Base-by-base conservation (phyloP, 2,888 invertebrate genomes). In the Galeruca laticollis region DNA sequence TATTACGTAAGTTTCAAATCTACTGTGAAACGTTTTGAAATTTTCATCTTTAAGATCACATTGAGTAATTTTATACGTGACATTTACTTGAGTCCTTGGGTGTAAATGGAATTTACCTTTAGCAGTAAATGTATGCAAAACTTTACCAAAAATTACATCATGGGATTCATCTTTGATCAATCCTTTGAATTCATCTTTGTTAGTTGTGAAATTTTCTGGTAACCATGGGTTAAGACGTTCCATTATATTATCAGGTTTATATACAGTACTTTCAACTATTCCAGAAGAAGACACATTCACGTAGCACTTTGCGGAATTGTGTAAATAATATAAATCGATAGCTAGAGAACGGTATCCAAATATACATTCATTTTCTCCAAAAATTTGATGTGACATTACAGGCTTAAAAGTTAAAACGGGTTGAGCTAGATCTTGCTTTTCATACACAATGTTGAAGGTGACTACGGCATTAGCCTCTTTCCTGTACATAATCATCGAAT, bases 301-400 rank as follows among this genome's bases (percentile, higher is more conserved):
- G 82, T 93, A 98, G 64, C 95, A 93, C 78, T 75, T 77, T 13
- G 78, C 75, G 0, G 82, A 82, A 71, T 82, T 81, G 69, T 82
- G 82, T 11, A 80, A 70, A 60, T 81, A 81, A 70, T 76, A 75
- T 60, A 82, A 33, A 15, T 72, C 67, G 15, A 82, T 90, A 70
- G 89, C 88, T 40, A 98, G 86, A 80, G 95, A 93, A 81, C 93
- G 91, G 83, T 97, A 99, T 2, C 98, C 99, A 87, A 97, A 97
- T 83, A 99, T 96, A 72, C 91, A 93, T 86, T 99, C 99, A 80
- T 83, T 84, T 76, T 95, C 94, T 5, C 96, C 96, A 85, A 96
- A 97, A 68, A 97, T 92, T 86, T 98, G 97, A 87, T 98, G 96
- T 62, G 95, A 94, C 94, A 97, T 96, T 67, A 92, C 92, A 0